Evolutionary conservation across 92 coral and sea anemone genomes (phyloP).

Genomic region (Phenganax stokvisi): DNA sequence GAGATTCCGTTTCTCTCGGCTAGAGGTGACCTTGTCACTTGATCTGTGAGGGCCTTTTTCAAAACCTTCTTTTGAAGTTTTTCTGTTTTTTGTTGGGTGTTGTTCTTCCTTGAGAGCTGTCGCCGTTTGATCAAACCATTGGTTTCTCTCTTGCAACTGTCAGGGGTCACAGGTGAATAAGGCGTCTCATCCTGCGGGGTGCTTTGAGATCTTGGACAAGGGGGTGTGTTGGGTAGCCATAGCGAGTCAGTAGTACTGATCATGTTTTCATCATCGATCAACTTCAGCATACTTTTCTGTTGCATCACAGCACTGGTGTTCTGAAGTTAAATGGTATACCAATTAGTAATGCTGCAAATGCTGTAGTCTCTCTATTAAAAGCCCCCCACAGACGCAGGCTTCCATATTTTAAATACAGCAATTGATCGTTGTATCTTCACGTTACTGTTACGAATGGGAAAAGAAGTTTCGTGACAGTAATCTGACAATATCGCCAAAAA

Average conservation of each 20-base stretch:
- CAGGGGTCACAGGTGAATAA: constrained; percentile 70
- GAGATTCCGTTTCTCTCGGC: constrained; percentile 65
- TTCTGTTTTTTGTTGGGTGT: background rate
- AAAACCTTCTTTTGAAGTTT: constrained; percentile 19
- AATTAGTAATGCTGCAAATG: no score
- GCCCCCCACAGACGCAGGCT: no score
- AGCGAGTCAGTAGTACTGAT: background rate
- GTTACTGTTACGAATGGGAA: no score
- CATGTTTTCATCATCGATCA: constrained; percentile 3
- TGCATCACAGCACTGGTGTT: background rate
- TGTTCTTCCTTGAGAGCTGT: background rate
- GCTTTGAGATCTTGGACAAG: constrained; percentile 19
- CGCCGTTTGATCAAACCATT: constrained; percentile 57
- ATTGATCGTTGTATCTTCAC: no score
- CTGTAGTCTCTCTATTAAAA: no score
- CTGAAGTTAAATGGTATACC: background rate
- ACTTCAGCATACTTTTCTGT: constrained; percentile 19
- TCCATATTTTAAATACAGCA: no score
- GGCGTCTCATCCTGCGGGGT: constrained; percentile 30
- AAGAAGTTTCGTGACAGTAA: no score
- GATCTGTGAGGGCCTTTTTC: constrained; percentile 45
- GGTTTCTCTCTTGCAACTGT: constrained; percentile 43
- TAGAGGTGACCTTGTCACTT: constrained; percentile 74
- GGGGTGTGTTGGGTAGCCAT: constrained; percentile 25
- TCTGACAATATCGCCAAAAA: no score